phyloP scores from a whole-genome alignment of 2,113 vertebrate species.

The Nymphicus hollandicus region DNA sequence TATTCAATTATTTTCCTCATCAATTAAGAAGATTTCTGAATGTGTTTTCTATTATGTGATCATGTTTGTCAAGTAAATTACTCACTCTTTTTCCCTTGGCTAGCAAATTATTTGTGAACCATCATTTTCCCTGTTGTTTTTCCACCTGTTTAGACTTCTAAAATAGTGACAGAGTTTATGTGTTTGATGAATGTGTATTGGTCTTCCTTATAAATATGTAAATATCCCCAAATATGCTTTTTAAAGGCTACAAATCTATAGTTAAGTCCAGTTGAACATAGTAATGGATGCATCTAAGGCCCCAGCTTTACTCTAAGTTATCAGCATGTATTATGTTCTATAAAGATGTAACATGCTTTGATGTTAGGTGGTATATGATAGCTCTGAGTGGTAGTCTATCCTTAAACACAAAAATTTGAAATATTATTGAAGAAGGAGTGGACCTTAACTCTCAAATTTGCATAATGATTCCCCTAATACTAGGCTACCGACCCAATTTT shows the following conservation, averaged over 20 bases:
- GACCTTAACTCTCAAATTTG: neutral
- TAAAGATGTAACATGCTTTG: neutral
- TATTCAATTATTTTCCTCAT: constrained; percentile 18
- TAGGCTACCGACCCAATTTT: neutral
- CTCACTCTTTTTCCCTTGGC: constrained; percentile 19
- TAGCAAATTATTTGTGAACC: constrained; percentile 32
- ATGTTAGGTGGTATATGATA: neutral
- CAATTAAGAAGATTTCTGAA: constrained; percentile 47
- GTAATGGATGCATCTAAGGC: neutral
- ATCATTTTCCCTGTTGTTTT: constrained; percentile 24
- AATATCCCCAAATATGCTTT: neutral
- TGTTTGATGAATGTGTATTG: neutral
- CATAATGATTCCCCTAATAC: neutral
- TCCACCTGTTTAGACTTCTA: neutral
- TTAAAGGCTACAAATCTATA: neutral
- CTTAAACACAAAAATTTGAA: neutral
- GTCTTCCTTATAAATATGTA: neutral
- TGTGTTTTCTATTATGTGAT: constrained; percentile 8
- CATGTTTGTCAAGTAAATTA: constrained; percentile 37
- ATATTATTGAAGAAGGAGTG: neutral
- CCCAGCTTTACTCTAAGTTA: neutral
- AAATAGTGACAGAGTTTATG: neutral
- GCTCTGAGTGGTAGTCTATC: neutral
- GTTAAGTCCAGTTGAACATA: neutral
- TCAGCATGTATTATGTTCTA: neutral